A percentile compares a stretch with the other conserved stretches of the same genome.
Evolutionary conservation across 2,113 vertebrate genomes (phyloP).

Genomic region (Gymnocephalus cernua): DNA sequence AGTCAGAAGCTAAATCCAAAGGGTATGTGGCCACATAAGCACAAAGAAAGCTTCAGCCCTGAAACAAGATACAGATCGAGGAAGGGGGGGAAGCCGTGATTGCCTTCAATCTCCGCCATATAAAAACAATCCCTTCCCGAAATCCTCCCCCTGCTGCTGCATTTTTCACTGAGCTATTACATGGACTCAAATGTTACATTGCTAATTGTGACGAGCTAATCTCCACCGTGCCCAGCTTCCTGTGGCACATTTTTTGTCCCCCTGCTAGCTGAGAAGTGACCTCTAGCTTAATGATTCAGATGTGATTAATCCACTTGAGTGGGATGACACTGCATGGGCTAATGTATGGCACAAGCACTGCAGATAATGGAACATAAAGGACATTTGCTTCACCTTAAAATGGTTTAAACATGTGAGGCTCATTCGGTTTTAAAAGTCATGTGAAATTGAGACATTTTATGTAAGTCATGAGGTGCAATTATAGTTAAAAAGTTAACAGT

Average conservation of each 20-base stretch:
- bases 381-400: conserved; percentile 5
- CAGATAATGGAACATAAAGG: conserved; percentile 57
- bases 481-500: conserved; percentile 23
- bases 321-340: conserved; percentile 38
- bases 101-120: conserved; percentile 45
- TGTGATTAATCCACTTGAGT: conserved; percentile 81
- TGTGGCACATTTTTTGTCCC: conserved; percentile 36
- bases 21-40: conserved; percentile 36
- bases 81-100: conserved; percentile 6
- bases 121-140: conserved; percentile 60
- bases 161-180: conserved; percentile 36
- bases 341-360: conserved; percentile 46
- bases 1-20: conserved; percentile 52
- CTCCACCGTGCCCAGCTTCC: conserved; percentile 52
- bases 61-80: conserved; percentile 44
- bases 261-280: conserved; percentile 73
- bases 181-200: conserved; percentile 56
- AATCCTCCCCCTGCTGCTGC: conserved; percentile 16
- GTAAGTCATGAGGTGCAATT: conserved; percentile 35
- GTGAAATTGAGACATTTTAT: conserved; percentile 2
- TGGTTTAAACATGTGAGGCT: conserved; percentile 4
- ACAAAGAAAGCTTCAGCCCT: conserved; percentile 48
- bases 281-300: conserved; percentile 80
- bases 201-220: conserved; percentile 69
- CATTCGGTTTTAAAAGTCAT: conserved; percentile 13